phyloP scores from a whole-genome alignment of 2,888 invertebrate genomes.

The Leptopilina drosophilae region DNA sequence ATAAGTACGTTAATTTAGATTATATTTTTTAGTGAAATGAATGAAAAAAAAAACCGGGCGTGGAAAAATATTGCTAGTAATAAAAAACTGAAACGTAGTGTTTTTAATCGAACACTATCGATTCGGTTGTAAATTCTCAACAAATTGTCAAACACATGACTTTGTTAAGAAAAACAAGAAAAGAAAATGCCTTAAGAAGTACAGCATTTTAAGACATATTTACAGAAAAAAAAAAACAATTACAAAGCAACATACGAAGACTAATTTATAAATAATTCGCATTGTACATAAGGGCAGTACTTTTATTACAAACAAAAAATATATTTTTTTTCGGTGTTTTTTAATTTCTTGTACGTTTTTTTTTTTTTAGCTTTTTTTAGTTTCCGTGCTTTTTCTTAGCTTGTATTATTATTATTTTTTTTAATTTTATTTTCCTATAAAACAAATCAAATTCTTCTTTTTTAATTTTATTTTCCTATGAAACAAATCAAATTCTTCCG shows the following conservation, averaged over 20 bases:
- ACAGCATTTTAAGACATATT: conserved; percentile 50
- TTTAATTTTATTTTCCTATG: conserved; percentile 42
- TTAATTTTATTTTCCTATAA: conserved; percentile 42
- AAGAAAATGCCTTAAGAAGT: conserved; percentile 39
- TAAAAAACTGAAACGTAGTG: conserved; percentile 13
- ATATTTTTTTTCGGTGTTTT: conserved; percentile 66
- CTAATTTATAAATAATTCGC: conserved; percentile 68
- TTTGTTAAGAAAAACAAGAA: conserved; percentile 41
- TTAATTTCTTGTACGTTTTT: conserved; percentile 55
- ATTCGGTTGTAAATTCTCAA: conserved; percentile 41
- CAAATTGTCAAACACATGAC: conserved; percentile 43
- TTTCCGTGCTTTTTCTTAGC: conserved; percentile 38
- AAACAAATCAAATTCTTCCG: conserved; percentile 51
- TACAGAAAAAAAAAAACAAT: neutral
- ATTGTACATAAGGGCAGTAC: conserved; percentile 72
- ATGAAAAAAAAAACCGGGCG: conserved; percentile 25
- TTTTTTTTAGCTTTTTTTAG: conserved; percentile 52
- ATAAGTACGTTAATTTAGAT: conserved; percentile 43
- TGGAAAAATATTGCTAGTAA: conserved; percentile 7
- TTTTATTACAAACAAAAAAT: conserved; percentile 62
- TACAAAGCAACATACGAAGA: conserved; percentile 52
- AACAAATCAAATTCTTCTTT: conserved; percentile 32
- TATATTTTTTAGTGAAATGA: conserved; percentile 44
- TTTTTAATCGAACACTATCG: conserved; percentile 10
- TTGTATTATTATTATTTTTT: conserved; percentile 45